phyloP scores from a whole-genome alignment of 2,888 invertebrate species.

The Polydrusus tereticollis region DNA sequence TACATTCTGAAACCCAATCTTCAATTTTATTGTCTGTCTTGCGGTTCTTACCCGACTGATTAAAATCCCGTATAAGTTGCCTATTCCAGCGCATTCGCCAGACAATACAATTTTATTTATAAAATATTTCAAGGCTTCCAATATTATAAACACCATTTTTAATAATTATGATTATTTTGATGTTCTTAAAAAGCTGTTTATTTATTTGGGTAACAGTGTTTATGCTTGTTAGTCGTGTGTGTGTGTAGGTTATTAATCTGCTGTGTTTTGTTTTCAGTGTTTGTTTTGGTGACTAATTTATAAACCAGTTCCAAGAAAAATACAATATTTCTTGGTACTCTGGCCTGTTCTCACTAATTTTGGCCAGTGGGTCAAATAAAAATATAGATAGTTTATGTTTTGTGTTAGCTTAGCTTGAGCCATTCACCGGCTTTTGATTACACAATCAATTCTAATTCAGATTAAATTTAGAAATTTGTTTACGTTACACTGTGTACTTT shows the following conservation, averaged over 20 bases:
- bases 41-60: background rate
- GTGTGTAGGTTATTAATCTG: background rate
- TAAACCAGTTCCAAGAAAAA: background rate
- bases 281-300: slow-evolving; percentile 6
- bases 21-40: background rate
- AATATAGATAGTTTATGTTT: too few species aligned
- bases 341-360: background rate
- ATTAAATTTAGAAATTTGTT: too few species aligned
- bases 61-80: background rate
- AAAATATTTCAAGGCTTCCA: background rate
- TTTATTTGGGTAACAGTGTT: background rate
- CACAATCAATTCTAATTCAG: too few species aligned
- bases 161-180: background rate
- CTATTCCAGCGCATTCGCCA: slow-evolving; percentile 21
- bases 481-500: too few species aligned
- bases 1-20: background rate
- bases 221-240: background rate
- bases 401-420: too few species aligned
- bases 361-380: background rate
- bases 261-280: slow-evolving; percentile 10
- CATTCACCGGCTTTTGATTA: too few species aligned
- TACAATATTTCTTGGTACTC: background rate
- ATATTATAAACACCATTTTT: background rate
- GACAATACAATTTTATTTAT: background rate
- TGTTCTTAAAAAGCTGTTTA: background rate